A percentile compares a stretch with the other conserved stretches of the same genome.
These are phyloP conservation scores for Chiroxiphia lanceolata DNA, from an alignment of 2,797 vertebrate species.

Conservation along the genomic window DNA sequence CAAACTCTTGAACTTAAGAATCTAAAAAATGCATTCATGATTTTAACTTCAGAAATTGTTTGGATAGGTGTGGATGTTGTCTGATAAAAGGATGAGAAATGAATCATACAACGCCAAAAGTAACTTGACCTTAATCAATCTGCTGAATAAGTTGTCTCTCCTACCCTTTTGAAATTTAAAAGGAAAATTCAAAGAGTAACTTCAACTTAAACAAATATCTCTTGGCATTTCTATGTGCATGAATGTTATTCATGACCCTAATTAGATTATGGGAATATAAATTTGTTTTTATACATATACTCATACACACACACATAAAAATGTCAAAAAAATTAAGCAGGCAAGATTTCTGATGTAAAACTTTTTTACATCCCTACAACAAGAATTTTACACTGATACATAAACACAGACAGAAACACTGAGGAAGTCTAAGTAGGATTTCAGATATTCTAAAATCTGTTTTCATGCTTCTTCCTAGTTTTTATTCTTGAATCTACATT, in stretches of 20 bases:
- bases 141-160: background rate
- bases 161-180: background rate
- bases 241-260: background rate
- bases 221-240: background rate
- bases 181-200: background rate
- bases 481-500: background rate
- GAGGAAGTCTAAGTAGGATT: background rate
- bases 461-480: background rate
- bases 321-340: background rate
- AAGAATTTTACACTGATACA: background rate
- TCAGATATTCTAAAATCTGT: background rate
- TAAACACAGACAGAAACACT: background rate
- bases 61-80: background rate
- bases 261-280: background rate
- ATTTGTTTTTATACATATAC: background rate
- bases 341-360: background rate
- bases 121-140: background rate
- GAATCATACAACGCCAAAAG: background rate
- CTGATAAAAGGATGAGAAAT: background rate
- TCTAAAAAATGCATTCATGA: background rate
- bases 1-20: background rate
- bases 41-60: background rate
- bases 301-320: background rate
- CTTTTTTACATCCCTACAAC: background rate
- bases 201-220: background rate